Evolutionary conservation across 1,140 invertebrate genomes (phyloP).

Genomic region (Lasioglossum albipes): DNA sequence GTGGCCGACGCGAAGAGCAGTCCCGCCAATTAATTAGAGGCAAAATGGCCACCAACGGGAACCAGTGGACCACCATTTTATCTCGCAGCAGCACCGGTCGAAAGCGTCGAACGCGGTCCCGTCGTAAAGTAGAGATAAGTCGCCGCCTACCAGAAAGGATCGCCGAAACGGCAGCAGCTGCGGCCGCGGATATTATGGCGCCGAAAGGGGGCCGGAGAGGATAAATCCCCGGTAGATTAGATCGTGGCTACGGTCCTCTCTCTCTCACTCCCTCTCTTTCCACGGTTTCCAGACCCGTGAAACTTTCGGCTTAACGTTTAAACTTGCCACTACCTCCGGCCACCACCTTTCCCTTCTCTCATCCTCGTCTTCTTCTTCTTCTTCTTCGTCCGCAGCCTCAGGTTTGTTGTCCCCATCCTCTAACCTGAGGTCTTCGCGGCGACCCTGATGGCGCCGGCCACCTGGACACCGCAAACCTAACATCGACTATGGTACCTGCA

Average conservation of each 20-base stretch:
- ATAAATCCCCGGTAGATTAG: conserved; percentile 71
- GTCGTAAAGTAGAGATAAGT: conserved; percentile 69
- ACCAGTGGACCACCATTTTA: conserved; percentile 64
- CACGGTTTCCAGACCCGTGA: conserved; percentile 58
- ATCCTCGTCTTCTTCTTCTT: too few species aligned
- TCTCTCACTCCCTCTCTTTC: conserved; percentile 27
- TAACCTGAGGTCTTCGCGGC: background rate
- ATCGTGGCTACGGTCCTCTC: conserved; percentile 49
- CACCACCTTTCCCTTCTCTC: background rate
- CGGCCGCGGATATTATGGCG: conserved; percentile 70
- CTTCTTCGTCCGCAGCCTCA: background rate
- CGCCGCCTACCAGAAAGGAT: conserved; percentile 67
- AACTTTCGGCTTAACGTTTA: conserved; percentile 56
- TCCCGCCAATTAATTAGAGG: conserved; percentile 65
- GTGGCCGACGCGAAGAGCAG: conserved; percentile 42
- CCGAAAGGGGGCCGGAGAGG: conserved; percentile 68
- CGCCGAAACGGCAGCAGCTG: conserved; percentile 72
- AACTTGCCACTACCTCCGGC: conserved; percentile 40
- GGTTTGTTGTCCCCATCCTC: background rate
- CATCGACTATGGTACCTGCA: conserved; percentile 1
- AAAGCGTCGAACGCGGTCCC: conserved; percentile 64
- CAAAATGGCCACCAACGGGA: conserved; percentile 61
- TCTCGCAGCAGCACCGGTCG: conserved; percentile 51
- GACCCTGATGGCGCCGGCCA: conserved; percentile 37
- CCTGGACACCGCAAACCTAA: conserved; percentile 17